A percentile compares a stretch with the other conserved stretches of the same genome.
phyloP scores from a whole-genome alignment of 2,113 vertebrate species.

The Oryzias woworae region DNA sequence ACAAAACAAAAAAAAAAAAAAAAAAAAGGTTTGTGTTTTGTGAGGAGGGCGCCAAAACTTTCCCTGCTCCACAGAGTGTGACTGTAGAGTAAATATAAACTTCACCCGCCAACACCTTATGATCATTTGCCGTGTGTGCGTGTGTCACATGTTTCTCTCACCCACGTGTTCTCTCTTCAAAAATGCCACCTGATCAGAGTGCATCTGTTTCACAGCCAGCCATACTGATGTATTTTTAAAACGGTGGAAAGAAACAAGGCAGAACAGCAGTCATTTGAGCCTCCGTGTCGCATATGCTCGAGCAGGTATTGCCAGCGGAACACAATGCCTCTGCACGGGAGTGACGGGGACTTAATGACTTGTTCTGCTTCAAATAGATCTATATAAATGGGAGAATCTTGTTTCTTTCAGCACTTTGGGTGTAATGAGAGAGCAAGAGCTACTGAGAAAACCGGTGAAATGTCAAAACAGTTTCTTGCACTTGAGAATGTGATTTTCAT shows the following conservation, averaged over 20 bases:
- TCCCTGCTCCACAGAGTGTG: conserved; percentile 13
- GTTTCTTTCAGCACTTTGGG: conserved; percentile 16
- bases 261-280: conserved; percentile 24
- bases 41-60: conserved; percentile 29
- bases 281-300: not conserved
- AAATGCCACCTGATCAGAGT: conserved; percentile 33
- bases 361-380: conserved; percentile 7
- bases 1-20: conserved; percentile 23
- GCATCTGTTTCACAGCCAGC: conserved; percentile 29
- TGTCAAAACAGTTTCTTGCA: not conserved
- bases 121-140: conserved; percentile 17
- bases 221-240: conserved; percentile 57
- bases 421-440: conserved; percentile 22
- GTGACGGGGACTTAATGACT: conserved; percentile 19
- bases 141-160: conserved; percentile 39
- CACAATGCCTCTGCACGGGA: conserved; percentile 6
- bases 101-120: conserved; percentile 21
- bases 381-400: conserved; percentile 7
- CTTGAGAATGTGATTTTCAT: conserved; percentile 4
- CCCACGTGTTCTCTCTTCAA: conserved; percentile 28
- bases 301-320: not conserved
- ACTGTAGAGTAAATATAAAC: conserved; percentile 20
- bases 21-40: conserved; percentile 37
- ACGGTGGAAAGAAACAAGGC: conserved; percentile 7
- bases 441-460: conserved; percentile 21